Evolutionary conservation across 2,888 invertebrate species (phyloP).

Genomic region (Amphimallon solstitiale): DNA sequence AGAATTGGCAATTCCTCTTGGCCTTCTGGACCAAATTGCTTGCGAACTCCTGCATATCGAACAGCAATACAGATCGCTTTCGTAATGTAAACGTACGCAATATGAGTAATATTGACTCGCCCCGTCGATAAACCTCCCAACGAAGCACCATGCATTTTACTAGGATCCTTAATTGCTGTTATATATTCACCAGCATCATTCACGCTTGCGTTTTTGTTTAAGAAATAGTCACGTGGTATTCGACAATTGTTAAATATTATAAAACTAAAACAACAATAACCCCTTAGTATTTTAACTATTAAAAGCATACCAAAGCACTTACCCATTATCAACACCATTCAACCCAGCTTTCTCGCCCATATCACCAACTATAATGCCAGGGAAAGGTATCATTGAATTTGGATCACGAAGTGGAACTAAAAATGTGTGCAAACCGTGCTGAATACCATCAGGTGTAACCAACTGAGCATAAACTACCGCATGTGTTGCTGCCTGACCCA

Average conservation of each 20-base stretch:
- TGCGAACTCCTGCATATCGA: conserved; percentile 86
- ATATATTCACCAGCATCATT: conserved; percentile 84
- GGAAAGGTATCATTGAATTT: conserved; percentile 74
- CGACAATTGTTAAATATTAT: conserved; percentile 82
- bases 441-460: conserved; percentile 77
- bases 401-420: conserved; percentile 86
- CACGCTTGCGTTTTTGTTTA: conserved; percentile 89
- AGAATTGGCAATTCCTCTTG: conserved; percentile 83
- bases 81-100: conserved; percentile 71
- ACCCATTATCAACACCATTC: conserved; percentile 87
- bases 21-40: conserved; percentile 85
- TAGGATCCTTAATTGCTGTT: conserved; percentile 82
- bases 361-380: conserved; percentile 89
- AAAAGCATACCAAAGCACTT: conserved; percentile 1
- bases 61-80: conserved; percentile 85
- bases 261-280: conserved; percentile 63
- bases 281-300: not conserved
- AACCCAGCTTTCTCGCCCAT: conserved; percentile 92
- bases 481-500: conserved; percentile 86
- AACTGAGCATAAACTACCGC: conserved; percentile 90
- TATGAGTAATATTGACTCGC: conserved; percentile 78
- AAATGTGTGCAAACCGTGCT: conserved; percentile 89
- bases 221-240: conserved; percentile 79
- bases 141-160: conserved; percentile 85
- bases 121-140: conserved; percentile 86